These are phyloP conservation scores for Octodon degus DNA, from an alignment of 2,113 vertebrate species.

Conservation along the genomic window DNA sequence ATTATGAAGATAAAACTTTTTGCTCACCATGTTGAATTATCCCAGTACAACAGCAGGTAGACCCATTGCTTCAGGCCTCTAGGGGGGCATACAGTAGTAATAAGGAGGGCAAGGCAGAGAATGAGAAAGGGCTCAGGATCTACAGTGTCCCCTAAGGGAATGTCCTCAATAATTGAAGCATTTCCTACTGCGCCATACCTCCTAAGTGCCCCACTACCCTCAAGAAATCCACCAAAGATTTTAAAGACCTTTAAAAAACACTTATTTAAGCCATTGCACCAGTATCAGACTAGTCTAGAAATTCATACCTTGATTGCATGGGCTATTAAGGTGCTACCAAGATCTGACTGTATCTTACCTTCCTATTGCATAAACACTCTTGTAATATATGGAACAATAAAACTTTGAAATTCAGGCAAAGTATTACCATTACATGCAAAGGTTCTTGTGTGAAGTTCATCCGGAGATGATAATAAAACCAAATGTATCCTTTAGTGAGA, in stretches of 20 bases:
- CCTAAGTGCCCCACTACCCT: not conserved
- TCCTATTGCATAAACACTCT: not conserved
- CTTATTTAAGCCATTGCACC: no score
- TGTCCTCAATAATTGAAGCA: not conserved
- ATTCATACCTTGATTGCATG: not conserved
- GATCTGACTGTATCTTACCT: not conserved
- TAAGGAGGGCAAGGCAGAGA: not conserved
- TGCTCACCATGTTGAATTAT: not conserved
- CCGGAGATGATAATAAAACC: not conserved
- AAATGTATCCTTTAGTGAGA: not conserved
- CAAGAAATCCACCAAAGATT: not conserved
- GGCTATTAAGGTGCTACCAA: not conserved
- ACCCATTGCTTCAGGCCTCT: not conserved
- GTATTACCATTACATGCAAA: not conserved
- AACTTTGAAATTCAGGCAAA: not conserved
- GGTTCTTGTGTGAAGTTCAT: not conserved
- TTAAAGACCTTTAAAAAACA: not conserved
- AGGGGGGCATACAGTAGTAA: not conserved
- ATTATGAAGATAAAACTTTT: not conserved
- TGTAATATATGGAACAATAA: not conserved
- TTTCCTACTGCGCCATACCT: not conserved
- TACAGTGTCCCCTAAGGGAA: not conserved
- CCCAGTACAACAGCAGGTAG: not conserved
- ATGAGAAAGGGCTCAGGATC: not conserved
- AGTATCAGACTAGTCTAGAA: not conserved